phyloP scores from a whole-genome alignment of 2,797 vertebrate genomes.

The Hybognathus amarus region DNA sequence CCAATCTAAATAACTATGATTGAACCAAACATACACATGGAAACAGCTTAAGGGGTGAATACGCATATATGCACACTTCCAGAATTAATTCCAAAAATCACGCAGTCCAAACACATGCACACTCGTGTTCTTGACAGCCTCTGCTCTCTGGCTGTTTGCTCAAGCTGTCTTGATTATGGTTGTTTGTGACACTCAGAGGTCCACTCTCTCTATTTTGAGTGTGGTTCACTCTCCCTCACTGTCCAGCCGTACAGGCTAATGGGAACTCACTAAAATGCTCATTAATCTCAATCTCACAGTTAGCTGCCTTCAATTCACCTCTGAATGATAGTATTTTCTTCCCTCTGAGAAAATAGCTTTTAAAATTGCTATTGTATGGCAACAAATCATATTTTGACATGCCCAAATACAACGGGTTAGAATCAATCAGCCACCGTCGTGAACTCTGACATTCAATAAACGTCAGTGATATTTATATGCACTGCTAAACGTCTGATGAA shows the following conservation, averaged over 20 bases:
- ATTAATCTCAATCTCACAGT: slow-evolving; percentile 79
- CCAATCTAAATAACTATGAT: slow-evolving; percentile 27
- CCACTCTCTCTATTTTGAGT: slow-evolving; percentile 65
- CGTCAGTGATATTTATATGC: slow-evolving; percentile 72
- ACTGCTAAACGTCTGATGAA: slow-evolving; percentile 65
- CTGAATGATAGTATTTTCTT: slow-evolving; percentile 74
- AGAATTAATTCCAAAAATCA: background rate
- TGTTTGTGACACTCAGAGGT: slow-evolving; percentile 60
- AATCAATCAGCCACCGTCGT: slow-evolving; percentile 74
- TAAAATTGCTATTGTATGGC: slow-evolving; percentile 73
- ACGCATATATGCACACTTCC: background rate
- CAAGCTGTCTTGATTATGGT: slow-evolving; percentile 69
- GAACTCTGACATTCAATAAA: slow-evolving; percentile 81
- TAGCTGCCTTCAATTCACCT: slow-evolving; percentile 63
- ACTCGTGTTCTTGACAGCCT: slow-evolving; percentile 24
- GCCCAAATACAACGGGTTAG: slow-evolving; percentile 68
- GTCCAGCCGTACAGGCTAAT: slow-evolving; percentile 71
- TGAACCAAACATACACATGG: background rate
- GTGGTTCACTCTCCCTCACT: slow-evolving; percentile 51
- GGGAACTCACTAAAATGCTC: slow-evolving; percentile 72
- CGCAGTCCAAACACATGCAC: background rate
- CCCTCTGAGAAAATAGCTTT: slow-evolving; percentile 75
- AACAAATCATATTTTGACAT: slow-evolving; percentile 78
- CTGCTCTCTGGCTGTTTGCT: slow-evolving; percentile 58
- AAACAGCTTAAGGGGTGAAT: background rate